Conservation (phyloP, 2,888 invertebrate species). For the Leucophenga montana region DNA sequence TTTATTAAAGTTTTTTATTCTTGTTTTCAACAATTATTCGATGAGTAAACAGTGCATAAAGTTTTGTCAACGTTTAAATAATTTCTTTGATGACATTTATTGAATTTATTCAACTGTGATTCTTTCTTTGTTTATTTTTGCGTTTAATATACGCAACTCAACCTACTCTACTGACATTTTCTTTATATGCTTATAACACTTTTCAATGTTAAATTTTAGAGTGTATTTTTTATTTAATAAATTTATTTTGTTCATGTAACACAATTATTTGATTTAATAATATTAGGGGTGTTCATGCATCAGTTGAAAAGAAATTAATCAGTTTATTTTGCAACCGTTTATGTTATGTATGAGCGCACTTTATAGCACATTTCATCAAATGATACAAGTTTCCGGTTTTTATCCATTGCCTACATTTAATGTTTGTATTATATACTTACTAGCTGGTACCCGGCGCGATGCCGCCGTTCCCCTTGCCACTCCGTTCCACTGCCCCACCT, state of each 20-base stretch:
- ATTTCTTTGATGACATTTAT: constrained; percentile 26
- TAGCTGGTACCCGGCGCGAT: no score
- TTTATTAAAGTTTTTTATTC: neutral
- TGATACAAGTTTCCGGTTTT: no score
- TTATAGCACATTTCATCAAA: no score
- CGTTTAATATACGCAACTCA: constrained; percentile 41
- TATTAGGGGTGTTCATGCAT: constrained; percentile 34
- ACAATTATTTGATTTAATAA: constrained; percentile 42
- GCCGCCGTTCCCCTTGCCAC: no score
- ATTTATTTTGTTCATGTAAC: constrained; percentile 16
- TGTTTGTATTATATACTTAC: no score
- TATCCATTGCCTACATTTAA: no score
- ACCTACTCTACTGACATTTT: constrained; percentile 35
- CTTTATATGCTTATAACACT: neutral
- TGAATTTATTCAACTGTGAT: neutral
- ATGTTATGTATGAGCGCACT: no score
- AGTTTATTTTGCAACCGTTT: no score
- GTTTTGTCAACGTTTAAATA: constrained; percentile 55
- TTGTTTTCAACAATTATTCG: constrained; percentile 56
- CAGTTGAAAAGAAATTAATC: no score
- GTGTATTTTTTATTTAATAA: neutral
- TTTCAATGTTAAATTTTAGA: constrained; percentile 27
- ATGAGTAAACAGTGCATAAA: constrained; percentile 71
- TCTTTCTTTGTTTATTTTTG: constrained; percentile 13
- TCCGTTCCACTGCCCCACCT: no score